Evolutionary conservation across 2,888 invertebrate genomes (phyloP), one percentile per base, ranked within the genome.

Genomic region (Globia sparganii): DNA sequence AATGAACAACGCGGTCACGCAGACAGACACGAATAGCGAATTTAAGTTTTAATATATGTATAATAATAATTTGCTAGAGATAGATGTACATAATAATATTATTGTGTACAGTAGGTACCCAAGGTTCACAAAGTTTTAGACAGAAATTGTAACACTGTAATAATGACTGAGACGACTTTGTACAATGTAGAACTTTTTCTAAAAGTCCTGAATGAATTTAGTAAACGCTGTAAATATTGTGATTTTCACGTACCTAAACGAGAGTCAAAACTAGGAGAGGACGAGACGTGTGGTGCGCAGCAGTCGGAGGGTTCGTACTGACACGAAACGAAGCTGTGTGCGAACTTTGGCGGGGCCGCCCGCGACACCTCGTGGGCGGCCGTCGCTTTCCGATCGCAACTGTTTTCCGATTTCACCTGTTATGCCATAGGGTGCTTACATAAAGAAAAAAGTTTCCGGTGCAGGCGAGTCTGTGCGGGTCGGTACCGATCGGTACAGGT

Each of bases 281-380:
- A 43, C 9, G 49, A 28, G 25, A 67, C 80, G 80, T 71, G 56
- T 18, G 62, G 4, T 40, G 18, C 25, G 59, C 28, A 15, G 21
- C 53, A 43, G 28, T 28, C 64, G n/a, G 11, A n/a, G 11, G 8
- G 28, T 34, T 11, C 8, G 21, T 18, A 78, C 69, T 77, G n/a
- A 49, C 46, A 13, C n/a, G 15, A 13, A 31, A 15, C 6, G 31
- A 28, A 31, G 3, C n/a, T 31, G 18, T 28, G 25, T 28, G n/a
- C 15, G 5, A 31, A 46, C 4, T 46, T n/a, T 49, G 37, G n/a
- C 25, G 15, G 25, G 25, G 25, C 31, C 43, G 2, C 28, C 34
- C 18, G 5, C 6, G 6, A 4, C n/a, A 11, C 11, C 11, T 1
- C 15, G 25, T n/a, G 49, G 59, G n/a, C n/a, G 31, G 37, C n/a